Evolutionary conservation across 2,888 invertebrate species (phyloP).

Genomic region (Latrodectus elegans): DNA sequence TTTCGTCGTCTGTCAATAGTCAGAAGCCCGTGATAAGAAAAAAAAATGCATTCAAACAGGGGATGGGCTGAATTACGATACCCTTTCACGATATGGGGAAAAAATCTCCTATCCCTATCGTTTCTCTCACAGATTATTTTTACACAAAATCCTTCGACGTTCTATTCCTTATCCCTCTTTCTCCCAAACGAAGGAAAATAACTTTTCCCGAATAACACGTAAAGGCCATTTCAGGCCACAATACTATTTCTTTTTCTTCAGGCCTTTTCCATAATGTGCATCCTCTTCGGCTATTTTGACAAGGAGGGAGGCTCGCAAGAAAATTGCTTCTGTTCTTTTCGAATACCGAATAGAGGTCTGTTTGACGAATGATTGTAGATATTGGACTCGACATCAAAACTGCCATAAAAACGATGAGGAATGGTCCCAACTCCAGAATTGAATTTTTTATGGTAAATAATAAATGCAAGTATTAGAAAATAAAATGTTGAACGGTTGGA

Average conservation of each 20-base stretch:
- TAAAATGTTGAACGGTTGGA: too few species aligned
- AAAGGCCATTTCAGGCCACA: conserved; percentile 1
- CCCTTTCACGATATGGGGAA: not conserved
- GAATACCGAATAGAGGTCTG: too few species aligned
- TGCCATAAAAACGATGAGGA: too few species aligned
- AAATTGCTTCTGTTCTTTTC: too few species aligned
- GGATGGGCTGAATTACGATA: not conserved
- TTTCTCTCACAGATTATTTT: not conserved
- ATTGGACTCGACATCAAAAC: too few species aligned
- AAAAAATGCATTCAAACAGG: conserved; percentile 4
- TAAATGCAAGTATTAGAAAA: too few species aligned
- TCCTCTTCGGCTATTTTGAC: too few species aligned
- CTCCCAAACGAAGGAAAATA: not conserved
- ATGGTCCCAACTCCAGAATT: too few species aligned
- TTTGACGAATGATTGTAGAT: too few species aligned
- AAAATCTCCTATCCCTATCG: not conserved
- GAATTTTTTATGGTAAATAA: too few species aligned
- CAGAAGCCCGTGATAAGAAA: conserved; percentile 30
- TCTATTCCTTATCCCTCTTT: not conserved
- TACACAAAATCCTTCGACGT: not conserved
- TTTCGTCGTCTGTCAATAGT: conserved; percentile 34
- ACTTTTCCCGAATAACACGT: conserved; percentile 19
- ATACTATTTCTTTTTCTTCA: not conserved
- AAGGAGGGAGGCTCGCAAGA: too few species aligned
- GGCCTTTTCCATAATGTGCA: not conserved